Base-by-base conservation (phyloP, 1,140 invertebrate genomes). In the Caenorhabditis inopinata region DNA sequence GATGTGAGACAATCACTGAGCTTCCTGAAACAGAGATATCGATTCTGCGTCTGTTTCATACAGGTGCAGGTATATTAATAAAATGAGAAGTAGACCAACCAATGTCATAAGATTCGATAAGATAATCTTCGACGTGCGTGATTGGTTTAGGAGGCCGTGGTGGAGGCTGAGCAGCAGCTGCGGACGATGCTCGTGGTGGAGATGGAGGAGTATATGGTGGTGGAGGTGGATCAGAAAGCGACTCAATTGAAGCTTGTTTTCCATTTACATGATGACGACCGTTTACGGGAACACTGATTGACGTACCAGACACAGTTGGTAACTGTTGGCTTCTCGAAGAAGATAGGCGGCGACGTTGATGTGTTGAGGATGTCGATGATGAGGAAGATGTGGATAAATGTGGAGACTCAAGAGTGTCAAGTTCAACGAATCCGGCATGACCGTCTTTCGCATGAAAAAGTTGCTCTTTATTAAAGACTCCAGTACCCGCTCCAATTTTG, bases 401-500 rank as follows among this genome's bases (percentile, higher is more conserved):
- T 38, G 48, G n/a, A 68, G 58, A 62, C 58, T 74, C 62, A n/a
- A 78, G 48, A 25, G 45, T 75, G 21, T 89, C 88, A 2, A 91
- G 87, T 16, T 91, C 91, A n/a, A 92, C 90, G 14, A 92, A 86
- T 4, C 91, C 90, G 0, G 92, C 92, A 89, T 91, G 91, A 78
- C 90, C 89, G 21, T 89, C 89, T 84, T 89, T 89, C 21, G 91
- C 90, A 38, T 86, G 87, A 85, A 92, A 92, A 49, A 92, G 84
- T 80, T 90, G 86, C 38, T 89, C 84, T 53, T 90, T 89, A 83
- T 89, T 88, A 82, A 91, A 90, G 80, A 89, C 89, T 42, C 91
- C 91, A 74, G 90, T 91, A 21, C 91, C 91, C 25, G 89, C 89
- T 49, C 91, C 91, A 32, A 91, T 88, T 2, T 89, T 88, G 79